Percentiles rank a stretch among this genome's conserved stretches.
phyloP scores from a whole-genome alignment of 2,888 invertebrate genomes.

The Crematogaster levior region DNA sequence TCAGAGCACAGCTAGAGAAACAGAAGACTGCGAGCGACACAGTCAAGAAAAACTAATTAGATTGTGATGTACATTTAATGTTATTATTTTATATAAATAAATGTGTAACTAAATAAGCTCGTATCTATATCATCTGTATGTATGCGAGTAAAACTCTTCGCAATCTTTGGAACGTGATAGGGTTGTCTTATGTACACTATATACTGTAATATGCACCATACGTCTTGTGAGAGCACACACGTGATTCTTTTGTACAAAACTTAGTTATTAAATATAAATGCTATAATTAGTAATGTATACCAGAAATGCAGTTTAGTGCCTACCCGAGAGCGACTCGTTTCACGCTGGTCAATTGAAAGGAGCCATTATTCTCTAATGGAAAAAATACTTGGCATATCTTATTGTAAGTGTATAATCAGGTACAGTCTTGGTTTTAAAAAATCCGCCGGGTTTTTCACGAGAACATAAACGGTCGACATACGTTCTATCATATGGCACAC shows the following conservation, averaged over 20 bases:
- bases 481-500: slow-evolving; percentile 70
- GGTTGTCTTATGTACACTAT: slow-evolving; percentile 57
- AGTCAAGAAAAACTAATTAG: slow-evolving; percentile 73
- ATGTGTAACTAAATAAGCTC: slow-evolving; percentile 57
- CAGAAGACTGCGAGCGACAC: slow-evolving; percentile 85
- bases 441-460: slow-evolving; percentile 43
- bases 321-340: slow-evolving; percentile 30
- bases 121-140: slow-evolving; percentile 51
- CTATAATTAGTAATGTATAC: slow-evolving; percentile 51
- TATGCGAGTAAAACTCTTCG: slow-evolving; percentile 55
- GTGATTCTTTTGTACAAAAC: slow-evolving; percentile 71
- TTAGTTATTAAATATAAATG: slow-evolving; percentile 65
- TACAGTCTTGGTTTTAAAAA: slow-evolving; percentile 66
- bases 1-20: slow-evolving; percentile 90
- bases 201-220: slow-evolving; percentile 46
- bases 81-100: slow-evolving; percentile 59
- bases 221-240: slow-evolving; percentile 26
- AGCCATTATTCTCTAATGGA: slow-evolving; percentile 52
- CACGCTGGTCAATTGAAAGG: slow-evolving; percentile 31
- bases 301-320: slow-evolving; percentile 59
- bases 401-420: slow-evolving; percentile 70
- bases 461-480: slow-evolving; percentile 56
- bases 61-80: slow-evolving; percentile 44
- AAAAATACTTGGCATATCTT: slow-evolving; percentile 69
- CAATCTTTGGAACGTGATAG: slow-evolving; percentile 65